Percentiles rank a stretch among this genome's conserved stretches.
These are phyloP conservation scores for Drosophila neocordata DNA, from an alignment of 1,140 invertebrate genomes.

Conservation along the genomic window DNA sequence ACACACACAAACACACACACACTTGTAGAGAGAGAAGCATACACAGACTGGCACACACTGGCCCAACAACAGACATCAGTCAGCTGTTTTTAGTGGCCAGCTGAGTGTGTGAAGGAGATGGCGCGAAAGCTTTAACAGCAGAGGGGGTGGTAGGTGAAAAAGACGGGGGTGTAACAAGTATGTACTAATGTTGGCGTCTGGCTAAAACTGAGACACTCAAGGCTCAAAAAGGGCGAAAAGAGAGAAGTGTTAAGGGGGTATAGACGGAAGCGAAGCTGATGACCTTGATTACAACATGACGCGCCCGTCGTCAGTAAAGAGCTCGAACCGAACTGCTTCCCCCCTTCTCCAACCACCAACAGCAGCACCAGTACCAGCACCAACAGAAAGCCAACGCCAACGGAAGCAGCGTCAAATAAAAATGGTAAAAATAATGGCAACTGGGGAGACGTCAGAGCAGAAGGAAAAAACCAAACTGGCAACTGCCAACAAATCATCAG, in stretches of 20 bases:
- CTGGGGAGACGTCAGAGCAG: conserved; percentile 29
- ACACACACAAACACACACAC: conserved; percentile 17
- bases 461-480: conserved; percentile 35
- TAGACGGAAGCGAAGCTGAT: conserved; percentile 51
- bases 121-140: conserved; percentile 59
- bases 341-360: background rate
- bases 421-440: conserved; percentile 68
- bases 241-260: conserved; percentile 43
- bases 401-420: conserved; percentile 67
- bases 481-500: conserved; percentile 71
- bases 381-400: conserved; percentile 21
- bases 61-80: conserved; percentile 51
- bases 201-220: conserved; percentile 65
- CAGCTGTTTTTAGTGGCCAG: conserved; percentile 72
- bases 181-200: conserved; percentile 75
- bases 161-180: conserved; percentile 48
- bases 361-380: too few species aligned
- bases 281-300: conserved; percentile 77
- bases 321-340: background rate
- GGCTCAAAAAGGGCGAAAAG: conserved; percentile 60
- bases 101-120: conserved; percentile 63
- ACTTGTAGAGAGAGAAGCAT: background rate
- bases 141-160: conserved; percentile 21
- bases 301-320: conserved; percentile 22
- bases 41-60: conserved; percentile 20